phyloP scores from a whole-genome alignment of 2,797 vertebrate genomes.

The Syngnathus acus region DNA sequence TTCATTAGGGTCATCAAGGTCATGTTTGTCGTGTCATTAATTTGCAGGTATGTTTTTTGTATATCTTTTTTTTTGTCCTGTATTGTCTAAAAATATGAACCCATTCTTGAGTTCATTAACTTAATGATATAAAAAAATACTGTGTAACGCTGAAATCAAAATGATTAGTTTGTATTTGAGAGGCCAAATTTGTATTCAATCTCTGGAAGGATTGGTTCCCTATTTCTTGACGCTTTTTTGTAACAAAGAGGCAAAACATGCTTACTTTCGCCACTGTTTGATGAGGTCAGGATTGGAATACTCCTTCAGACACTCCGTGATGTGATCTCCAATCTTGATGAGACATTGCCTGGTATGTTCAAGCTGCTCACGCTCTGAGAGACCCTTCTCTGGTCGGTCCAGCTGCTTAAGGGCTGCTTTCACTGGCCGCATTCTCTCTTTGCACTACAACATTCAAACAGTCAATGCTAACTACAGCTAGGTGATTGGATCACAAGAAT shows the following conservation, averaged over 20 bases:
- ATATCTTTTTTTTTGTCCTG: too few species aligned
- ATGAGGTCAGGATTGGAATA: conserved; percentile 93
- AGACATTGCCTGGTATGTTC: conserved; percentile 95
- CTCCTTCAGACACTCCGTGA: conserved; percentile 95
- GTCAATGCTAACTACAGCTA: background rate
- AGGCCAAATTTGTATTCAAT: background rate
- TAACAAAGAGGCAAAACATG: background rate
- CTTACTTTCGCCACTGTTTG: conserved; percentile 98
- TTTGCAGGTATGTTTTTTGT: too few species aligned
- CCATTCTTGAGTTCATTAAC: too few species aligned
- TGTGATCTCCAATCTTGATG: conserved; percentile 98
- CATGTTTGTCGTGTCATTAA: too few species aligned
- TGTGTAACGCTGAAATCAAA: background rate
- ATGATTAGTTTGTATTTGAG: background rate
- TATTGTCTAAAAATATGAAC: too few species aligned
- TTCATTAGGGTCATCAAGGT: too few species aligned
- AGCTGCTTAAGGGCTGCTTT: conserved; percentile 96
- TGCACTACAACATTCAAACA: conserved; percentile 76
- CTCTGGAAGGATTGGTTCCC: background rate
- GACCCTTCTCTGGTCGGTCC: conserved; percentile 94
- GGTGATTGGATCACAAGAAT: background rate
- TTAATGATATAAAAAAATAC: too few species aligned
- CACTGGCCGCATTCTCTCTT: conserved; percentile 97
- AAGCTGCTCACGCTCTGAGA: conserved; percentile 95
- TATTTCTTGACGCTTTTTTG: background rate